Conservation (phyloP, 1,140 invertebrate genomes). For the Teleopsis dalmanni region DNA sequence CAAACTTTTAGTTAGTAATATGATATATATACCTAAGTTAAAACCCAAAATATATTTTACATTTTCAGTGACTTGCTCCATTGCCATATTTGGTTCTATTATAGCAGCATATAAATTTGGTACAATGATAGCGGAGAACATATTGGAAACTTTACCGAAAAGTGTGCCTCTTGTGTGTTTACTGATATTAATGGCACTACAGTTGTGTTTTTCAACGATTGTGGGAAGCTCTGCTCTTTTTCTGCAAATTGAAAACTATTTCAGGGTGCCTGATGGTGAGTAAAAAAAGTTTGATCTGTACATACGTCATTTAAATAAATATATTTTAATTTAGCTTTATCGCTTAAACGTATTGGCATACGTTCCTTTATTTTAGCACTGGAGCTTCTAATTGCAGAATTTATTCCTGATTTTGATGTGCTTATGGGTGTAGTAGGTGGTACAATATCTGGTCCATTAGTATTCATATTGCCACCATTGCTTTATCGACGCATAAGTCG, state of each 20-base stretch:
- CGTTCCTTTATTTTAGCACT: slow-evolving; percentile 62
- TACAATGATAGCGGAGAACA: slow-evolving; percentile 45
- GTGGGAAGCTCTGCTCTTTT: slow-evolving; percentile 67
- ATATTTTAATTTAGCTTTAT: slow-evolving; percentile 79
- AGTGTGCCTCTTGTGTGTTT: slow-evolving; percentile 53
- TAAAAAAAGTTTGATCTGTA: too few relatives aligned
- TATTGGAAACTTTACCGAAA: slow-evolving; percentile 54
- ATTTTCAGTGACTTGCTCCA: slow-evolving; percentile 50
- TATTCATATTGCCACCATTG: slow-evolving; percentile 77
- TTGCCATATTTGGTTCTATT: slow-evolving; percentile 57
- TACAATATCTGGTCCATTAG: slow-evolving; percentile 71
- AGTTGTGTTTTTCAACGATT: slow-evolving; percentile 66
- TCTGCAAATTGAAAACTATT: slow-evolving; percentile 60
- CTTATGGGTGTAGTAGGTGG: slow-evolving; percentile 82
- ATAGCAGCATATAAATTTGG: slow-evolving; percentile 59
- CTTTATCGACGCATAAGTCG: slow-evolving; percentile 61
- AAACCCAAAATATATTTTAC: too few relatives aligned
- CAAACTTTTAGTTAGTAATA: too few relatives aligned
- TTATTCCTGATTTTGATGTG: slow-evolving; percentile 80
- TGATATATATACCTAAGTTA: too few relatives aligned
- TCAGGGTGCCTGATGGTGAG: slow-evolving; percentile 53
- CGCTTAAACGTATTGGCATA: slow-evolving; percentile 63
- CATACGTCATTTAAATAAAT: too few relatives aligned
- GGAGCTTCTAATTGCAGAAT: slow-evolving; percentile 70
- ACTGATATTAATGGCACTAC: slow-evolving; percentile 60